A percentile compares a stretch with the other conserved stretches of the same genome.
These are phyloP conservation scores for Stenopsyche tienmushanensis DNA, from an alignment of 1,140 invertebrate genomes.

Conservation along the genomic window DNA sequence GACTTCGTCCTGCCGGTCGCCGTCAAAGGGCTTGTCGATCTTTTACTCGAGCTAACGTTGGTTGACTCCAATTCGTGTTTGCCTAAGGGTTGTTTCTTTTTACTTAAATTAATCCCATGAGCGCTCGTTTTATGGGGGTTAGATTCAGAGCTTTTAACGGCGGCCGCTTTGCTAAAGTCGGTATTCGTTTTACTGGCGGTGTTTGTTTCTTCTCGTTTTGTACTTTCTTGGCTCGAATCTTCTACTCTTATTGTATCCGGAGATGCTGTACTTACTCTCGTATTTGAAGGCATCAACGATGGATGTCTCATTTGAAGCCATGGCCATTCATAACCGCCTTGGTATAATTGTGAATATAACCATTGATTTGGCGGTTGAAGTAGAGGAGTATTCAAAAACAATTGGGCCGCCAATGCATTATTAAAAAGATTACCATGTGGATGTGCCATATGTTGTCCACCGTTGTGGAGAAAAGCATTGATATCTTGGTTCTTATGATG, in stretches of 20 bases:
- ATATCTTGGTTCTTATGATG: conserved; percentile 44
- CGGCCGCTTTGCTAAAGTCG: conserved; percentile 14
- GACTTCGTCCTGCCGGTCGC: conserved; percentile 40
- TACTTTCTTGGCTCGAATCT: conserved; percentile 41
- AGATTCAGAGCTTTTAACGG: conserved; percentile 9
- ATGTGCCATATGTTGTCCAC: conserved; percentile 49
- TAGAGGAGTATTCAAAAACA: conserved; percentile 69
- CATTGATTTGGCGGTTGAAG: conserved; percentile 71
- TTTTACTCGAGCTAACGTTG: conserved; percentile 51
- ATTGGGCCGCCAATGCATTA: conserved; percentile 66
- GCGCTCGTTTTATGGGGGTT: background rate
- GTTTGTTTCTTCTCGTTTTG: conserved; percentile 27
- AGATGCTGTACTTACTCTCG: conserved; percentile 48
- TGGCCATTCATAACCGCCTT: conserved; percentile 59
- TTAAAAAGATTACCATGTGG: conserved; percentile 59
- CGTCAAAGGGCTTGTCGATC: conserved; percentile 44
- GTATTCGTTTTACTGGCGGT: background rate
- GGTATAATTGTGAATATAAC: conserved; percentile 71
- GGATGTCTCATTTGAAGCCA: conserved; percentile 60
- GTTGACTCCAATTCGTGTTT: conserved; percentile 46
- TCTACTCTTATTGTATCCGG: conserved; percentile 39
- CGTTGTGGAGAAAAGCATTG: conserved; percentile 49
- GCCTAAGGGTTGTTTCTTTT: conserved; percentile 34
- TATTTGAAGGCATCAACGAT: conserved; percentile 49
- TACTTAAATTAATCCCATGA: conserved; percentile 38